phyloP scores from a whole-genome alignment of 2,888 invertebrate species.

The Oligia latruncula region DNA sequence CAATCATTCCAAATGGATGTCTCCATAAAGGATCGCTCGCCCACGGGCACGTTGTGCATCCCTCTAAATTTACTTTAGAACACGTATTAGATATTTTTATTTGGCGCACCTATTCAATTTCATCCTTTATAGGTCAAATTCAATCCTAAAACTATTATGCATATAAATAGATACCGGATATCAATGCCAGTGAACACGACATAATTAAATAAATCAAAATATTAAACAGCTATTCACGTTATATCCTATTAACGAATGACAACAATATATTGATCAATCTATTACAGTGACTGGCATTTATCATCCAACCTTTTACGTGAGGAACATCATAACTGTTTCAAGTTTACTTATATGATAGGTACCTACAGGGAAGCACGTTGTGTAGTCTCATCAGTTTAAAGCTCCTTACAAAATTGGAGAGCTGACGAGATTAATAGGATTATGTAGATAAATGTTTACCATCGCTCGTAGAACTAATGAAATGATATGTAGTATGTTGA shows the following conservation, averaged over 20 bases:
- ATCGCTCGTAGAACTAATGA: conserved; percentile 1
- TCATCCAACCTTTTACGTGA: neutral
- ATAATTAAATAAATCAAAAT: conserved; percentile 17
- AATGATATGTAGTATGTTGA: too few relatives aligned
- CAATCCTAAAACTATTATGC: neutral
- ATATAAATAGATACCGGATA: neutral
- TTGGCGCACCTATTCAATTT: too few relatives aligned
- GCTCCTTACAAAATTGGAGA: conserved; percentile 41
- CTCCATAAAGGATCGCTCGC: too few relatives aligned
- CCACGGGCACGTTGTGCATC: too few relatives aligned
- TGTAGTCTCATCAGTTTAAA: conserved; percentile 31
- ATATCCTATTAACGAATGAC: neutral
- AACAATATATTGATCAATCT: conserved; percentile 12
- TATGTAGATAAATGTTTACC: conserved; percentile 27
- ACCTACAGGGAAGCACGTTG: conserved; percentile 5
- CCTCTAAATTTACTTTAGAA: too few relatives aligned
- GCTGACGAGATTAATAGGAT: conserved; percentile 40
- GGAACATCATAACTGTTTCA: conserved; percentile 24
- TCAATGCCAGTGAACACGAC: neutral
- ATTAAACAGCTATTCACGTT: neutral
- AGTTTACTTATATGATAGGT: neutral
- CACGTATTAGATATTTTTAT: too few relatives aligned
- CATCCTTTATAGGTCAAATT: neutral
- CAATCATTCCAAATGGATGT: too few relatives aligned
- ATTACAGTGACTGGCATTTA: neutral